Conservation (phyloP, 2,888 invertebrate genomes). For the Torymus tubicola region DNA sequence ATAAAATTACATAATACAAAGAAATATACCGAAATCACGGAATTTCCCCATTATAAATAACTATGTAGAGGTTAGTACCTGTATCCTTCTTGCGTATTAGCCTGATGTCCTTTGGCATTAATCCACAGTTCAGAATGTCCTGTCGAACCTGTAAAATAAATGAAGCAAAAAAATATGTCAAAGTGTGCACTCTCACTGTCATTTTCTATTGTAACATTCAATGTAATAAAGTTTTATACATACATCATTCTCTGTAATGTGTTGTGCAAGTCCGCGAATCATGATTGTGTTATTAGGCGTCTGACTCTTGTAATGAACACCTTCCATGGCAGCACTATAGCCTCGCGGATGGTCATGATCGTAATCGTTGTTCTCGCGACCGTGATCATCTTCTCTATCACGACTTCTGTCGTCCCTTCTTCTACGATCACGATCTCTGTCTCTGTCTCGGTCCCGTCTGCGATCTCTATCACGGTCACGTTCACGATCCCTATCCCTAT, state of each 20-base stretch:
- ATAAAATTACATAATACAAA: slow-evolving; percentile 43
- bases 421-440: slow-evolving; percentile 66
- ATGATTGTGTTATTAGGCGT: slow-evolving; percentile 85
- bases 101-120: slow-evolving; percentile 88
- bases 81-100: slow-evolving; percentile 90
- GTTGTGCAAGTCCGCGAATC: slow-evolving; percentile 85
- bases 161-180: background rate
- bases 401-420: slow-evolving; percentile 67
- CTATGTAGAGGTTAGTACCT: slow-evolving; percentile 79
- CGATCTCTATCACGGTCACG: slow-evolving; percentile 68
- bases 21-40: slow-evolving; percentile 43
- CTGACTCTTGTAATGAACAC: slow-evolving; percentile 79
- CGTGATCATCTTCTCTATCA: slow-evolving; percentile 71
- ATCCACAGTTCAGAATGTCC: slow-evolving; percentile 85
- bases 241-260: slow-evolving; percentile 88
- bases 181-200: background rate
- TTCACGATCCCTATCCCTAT: slow-evolving; percentile 69
- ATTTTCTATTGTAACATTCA: background rate
- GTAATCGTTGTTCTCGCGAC: slow-evolving; percentile 72
- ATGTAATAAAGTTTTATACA: slow-evolving; percentile 69
- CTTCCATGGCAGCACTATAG: slow-evolving; percentile 73
- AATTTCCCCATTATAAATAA: slow-evolving; percentile 26
- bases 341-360: slow-evolving; percentile 72
- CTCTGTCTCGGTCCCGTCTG: slow-evolving; percentile 67
- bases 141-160: slow-evolving; percentile 82